Base-by-base conservation (phyloP, 1,140 invertebrate species). In the Pogonomyrmex barbatus region DNA sequence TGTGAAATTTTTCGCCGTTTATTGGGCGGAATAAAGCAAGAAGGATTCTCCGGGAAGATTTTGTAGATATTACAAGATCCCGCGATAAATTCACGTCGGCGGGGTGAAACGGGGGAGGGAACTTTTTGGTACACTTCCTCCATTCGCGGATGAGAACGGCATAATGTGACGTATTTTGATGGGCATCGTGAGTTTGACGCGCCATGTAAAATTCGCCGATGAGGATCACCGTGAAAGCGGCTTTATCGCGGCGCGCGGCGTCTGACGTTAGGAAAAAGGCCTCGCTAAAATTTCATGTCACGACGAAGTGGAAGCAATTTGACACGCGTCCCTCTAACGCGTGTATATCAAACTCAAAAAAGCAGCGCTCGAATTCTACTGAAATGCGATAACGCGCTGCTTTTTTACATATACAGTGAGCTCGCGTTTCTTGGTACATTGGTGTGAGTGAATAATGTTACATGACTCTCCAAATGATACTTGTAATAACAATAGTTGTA, bases 291-390 rank as follows among this genome's bases (percentile, higher is more conserved):
- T 83, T 89, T 87, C 84, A 76, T 78, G 87, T 92, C 88, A 91
- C 84, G 76, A 77, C 62, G 87, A 89, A 92, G 89, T 89, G 90
- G 85, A 89, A 91, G 88, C 88, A 92, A 92, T 92, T 89, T 90
- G 88, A 86, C 91, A 91, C 90, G 88, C 90, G 54, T 39, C 54
- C 39, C 56, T 10, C 54, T 12, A 36, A n/a, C 68, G 78, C 85
- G 71, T 88, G 87, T 88, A 89, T 90, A 91, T 90, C 90, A 89
- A 89, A 89, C 86, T 87, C 82, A 89, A 85, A 65, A 84, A 83
- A 83, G 79, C 42, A 54, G 9, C 68, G 68, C 68, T 83, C 79
- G 4, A 6, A 30, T 83, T 60, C 42, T 68, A 47, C 70, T 83
- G 79, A 83, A 83, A 83, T 62, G 62, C 42, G 79, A 83, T 73